Base-by-base conservation (phyloP, 2,113 vertebrate species). In the Hippocampus comes region DNA sequence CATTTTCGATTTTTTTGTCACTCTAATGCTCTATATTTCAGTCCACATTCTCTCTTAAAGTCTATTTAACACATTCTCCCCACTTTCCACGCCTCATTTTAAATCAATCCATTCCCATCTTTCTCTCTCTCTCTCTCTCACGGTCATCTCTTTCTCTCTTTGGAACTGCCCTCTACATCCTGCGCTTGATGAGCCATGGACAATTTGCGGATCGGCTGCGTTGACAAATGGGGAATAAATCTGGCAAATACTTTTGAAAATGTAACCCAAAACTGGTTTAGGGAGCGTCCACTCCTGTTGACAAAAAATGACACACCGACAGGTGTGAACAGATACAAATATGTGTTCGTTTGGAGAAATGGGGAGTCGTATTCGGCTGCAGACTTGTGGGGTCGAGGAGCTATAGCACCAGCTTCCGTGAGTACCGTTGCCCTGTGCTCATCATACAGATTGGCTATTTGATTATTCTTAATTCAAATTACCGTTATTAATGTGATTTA, bases 161-260 rank as follows among this genome's bases (percentile, higher is more conserved):
- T 68, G 51, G 77, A 64, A n/a, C 42, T 64, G 27, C 25, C 48
- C 53, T 41, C 23, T 41, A 41, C 56, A n/a, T 34, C 63, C 41
- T 68, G 41, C 64, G 77, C 64, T 71, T 80, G 77, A 79, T 77
- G 72, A 61, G 59, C 75, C 68, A 72, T 61, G 77, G 70, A 64
- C 15, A 2, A 75, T 82, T 79, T 73, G 63, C 25, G 51, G 79
- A 87, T 88, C 84, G 0, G 84, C 86, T 70, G 25, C 64, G 82
- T 75, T 84, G 76, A 86, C 84, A 83, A 87, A 87, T 82, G 73
- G 48, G 34, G 64, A 82, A 71, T 55, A 78, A 78, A 81, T 84
- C 60, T 72, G 55, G 56, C 71, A 23, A 25, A 72, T 42, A 67
- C 69, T 81, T 63, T 68, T 68, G 72, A 75, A 84, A 80, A 78